Evolutionary conservation across 2,797 vertebrate species (phyloP), one percentile per base, ranked within the genome.

Genomic region (Phyllotis vaccarum): DNA sequence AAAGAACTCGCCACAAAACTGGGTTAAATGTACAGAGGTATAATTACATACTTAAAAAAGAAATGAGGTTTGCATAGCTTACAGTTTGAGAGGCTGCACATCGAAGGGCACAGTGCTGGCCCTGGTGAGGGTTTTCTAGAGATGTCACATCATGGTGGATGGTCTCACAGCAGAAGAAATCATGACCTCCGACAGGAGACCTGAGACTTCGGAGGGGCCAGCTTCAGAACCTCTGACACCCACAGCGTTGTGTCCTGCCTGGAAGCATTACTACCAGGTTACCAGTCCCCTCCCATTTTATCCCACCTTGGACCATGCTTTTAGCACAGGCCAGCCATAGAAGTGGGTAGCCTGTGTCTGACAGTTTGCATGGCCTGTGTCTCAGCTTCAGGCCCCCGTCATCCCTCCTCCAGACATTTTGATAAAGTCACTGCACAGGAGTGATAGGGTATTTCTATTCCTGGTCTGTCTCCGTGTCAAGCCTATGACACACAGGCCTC

Each of bases 341-440:
- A 43, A 46, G 6, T 3, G 2, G 76, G 56, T 7, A 3, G 31
- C 37, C 83, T 27, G 0, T n/a, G 13, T 54, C 52, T 37, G 66
- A 22, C 62, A 24, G 34, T 52, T 22, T 22, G 14, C 83, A 3
- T 2, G 3, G 52, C 37, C 70, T 81, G 54, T 11, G 17, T 11
- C 83, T 83, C 7, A 3, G 49, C 56, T 82, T 62, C 78, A 52
- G 31, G n/a, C 46, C 40, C 56, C 93, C 14, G 6, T 11, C 22
- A 0, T 60, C 82, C 74, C 31, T 12, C 37, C 31, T 62, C 52
- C 11, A 5, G 68, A 43, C 31, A 27, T 2, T 7, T 58, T 62
- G 10, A 27, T 17, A 46, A 19, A 54, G 46, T 10, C 12, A n/a
- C 0, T 14, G 27, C 19, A 13, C 3, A 10, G 6, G n/a, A 9